Conservation (phyloP, 2,797 vertebrate species). For the Danionella dracula region DNA sequence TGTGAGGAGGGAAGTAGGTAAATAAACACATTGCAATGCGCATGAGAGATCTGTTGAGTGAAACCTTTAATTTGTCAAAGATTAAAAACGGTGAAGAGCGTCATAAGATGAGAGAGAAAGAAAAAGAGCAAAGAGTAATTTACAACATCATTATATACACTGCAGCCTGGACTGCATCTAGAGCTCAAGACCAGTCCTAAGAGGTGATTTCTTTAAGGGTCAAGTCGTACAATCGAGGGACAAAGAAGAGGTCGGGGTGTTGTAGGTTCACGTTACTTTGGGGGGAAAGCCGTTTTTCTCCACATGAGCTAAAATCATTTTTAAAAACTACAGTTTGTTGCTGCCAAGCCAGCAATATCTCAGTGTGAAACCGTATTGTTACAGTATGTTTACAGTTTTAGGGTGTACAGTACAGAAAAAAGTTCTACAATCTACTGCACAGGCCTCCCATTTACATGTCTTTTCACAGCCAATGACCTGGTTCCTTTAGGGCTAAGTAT, state of each 20-base stretch:
- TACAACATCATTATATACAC: conserved; percentile 98
- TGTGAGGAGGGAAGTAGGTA: conserved; percentile 45
- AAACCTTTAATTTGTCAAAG: conserved; percentile 62
- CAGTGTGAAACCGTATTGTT: conserved; percentile 97
- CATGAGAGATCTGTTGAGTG: conserved; percentile 64
- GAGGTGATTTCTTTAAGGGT: conserved; percentile 93
- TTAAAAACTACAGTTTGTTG: conserved; percentile 96
- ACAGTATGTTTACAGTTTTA: conserved; percentile 98
- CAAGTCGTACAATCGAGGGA: conserved; percentile 99
- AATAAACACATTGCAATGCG: conserved; percentile 63
- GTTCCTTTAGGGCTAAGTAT: conserved; percentile 88
- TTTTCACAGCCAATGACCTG: conserved; percentile 86
- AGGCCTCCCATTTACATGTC: conserved; percentile 87
- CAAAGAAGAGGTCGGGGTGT: conserved; percentile 99
- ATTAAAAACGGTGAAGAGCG: conserved; percentile 71
- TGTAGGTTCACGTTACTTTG: conserved; percentile 99
- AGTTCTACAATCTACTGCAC: conserved; percentile 98
- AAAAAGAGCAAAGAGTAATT: conserved; percentile 79
- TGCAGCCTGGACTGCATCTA: conserved; percentile 93
- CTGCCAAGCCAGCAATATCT: conserved; percentile 92
- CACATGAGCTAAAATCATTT: conserved; percentile 97
- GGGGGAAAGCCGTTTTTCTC: conserved; percentile 91
- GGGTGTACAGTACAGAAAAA: conserved; percentile 96
- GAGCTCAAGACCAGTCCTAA: conserved; percentile 99
- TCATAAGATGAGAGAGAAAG: conserved; percentile 63